Conservation (phyloP, 2,797 vertebrate genomes). For the Phataginus tetradactyla region DNA sequence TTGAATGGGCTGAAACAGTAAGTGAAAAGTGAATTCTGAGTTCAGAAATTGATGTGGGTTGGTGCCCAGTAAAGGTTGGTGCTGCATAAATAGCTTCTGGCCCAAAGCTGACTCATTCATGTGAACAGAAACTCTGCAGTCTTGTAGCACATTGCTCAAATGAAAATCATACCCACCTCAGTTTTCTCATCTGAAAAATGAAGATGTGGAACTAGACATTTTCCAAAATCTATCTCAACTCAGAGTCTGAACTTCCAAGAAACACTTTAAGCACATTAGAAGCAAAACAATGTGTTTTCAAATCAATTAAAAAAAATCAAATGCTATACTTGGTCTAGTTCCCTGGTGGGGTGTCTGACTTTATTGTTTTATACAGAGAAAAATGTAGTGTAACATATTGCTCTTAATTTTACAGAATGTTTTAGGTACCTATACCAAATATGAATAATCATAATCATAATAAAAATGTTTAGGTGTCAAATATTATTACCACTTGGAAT, state of each 20-base stretch:
- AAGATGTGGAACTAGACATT: not conserved
- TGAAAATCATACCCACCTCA: not conserved
- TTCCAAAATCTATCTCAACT: not conserved
- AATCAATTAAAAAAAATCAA: conserved; percentile 20
- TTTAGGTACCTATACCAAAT: not conserved
- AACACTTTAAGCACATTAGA: not conserved
- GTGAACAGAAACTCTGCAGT: not conserved
- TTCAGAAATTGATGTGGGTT: not conserved
- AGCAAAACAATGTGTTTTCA: conserved; percentile 1
- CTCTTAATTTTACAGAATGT: conserved; percentile 32
- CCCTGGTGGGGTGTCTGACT: not conserved
- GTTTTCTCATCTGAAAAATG: not conserved
- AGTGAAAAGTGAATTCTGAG: not conserved
- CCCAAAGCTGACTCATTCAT: not conserved
- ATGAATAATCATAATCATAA: not conserved
- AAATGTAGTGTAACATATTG: not conserved
- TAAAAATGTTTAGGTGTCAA: not conserved
- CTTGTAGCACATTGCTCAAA: not conserved
- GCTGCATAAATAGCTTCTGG: not conserved
- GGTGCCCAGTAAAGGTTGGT: not conserved
- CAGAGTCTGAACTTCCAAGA: not conserved
- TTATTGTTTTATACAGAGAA: not conserved
- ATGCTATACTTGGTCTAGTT: not conserved
- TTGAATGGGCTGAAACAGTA: too few species aligned
- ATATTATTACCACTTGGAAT: conserved; percentile 6